Evolutionary conservation across 1,140 invertebrate genomes (phyloP).

Genomic region (Ditylenchus dipsaci): DNA sequence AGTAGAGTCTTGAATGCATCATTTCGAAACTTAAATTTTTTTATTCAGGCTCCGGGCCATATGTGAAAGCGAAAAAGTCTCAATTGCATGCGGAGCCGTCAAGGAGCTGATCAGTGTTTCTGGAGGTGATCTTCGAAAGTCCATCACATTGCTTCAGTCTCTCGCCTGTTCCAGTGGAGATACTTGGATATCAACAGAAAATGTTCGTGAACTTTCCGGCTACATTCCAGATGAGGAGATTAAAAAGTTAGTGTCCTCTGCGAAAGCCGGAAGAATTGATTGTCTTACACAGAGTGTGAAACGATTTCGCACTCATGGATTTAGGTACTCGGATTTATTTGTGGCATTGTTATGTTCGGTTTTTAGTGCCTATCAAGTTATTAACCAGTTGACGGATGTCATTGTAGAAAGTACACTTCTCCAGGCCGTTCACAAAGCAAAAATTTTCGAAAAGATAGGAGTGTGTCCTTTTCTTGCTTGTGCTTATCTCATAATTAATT

Average conservation of each 20-base stretch:
- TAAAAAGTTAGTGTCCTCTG: background rate
- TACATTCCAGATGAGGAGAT: constrained; percentile 59
- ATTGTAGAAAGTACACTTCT: constrained; percentile 70
- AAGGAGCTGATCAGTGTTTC: constrained; percentile 76
- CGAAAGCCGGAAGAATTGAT: background rate
- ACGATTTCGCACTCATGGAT: background rate
- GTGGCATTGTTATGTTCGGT: constrained; percentile 50
- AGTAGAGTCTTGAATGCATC: constrained; percentile 29
- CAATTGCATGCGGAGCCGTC: constrained; percentile 69
- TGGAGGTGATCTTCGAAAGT: constrained; percentile 76
- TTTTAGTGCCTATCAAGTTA: constrained; percentile 74
- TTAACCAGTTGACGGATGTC: constrained; percentile 72
- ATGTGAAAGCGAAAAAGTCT: constrained; percentile 74
- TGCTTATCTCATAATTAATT: constrained; percentile 1
- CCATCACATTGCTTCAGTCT: constrained; percentile 48
- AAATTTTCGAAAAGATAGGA: constrained; percentile 57
- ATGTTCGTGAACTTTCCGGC: constrained; percentile 74
- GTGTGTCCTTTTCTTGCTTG: constrained; percentile 29
- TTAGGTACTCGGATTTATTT: background rate
- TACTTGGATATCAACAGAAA: constrained; percentile 65
- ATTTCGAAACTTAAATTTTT: too few relatives aligned
- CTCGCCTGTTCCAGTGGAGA: constrained; percentile 43
- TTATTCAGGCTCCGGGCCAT: constrained; percentile 71
- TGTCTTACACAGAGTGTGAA: background rate
- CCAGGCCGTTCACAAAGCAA: constrained; percentile 59